Evolutionary conservation across 2,113 vertebrate species (phyloP).

Genomic region (Campylomormyrus tamandua): DNA sequence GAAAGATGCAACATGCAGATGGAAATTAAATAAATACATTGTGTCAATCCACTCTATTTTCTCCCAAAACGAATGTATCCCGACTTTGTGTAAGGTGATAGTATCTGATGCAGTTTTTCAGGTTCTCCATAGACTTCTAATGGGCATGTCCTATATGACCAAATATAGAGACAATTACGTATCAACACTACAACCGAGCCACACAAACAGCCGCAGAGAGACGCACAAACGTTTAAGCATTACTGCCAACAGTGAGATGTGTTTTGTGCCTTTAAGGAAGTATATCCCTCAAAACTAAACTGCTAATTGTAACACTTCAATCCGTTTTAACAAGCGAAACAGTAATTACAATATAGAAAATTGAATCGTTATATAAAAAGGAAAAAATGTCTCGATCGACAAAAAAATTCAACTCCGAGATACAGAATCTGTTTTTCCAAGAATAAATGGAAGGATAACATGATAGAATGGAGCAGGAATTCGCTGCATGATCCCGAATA

Average conservation of each 20-base stretch:
- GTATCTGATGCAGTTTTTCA: constrained; percentile 34
- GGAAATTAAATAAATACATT: constrained; percentile 86
- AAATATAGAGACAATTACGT: constrained; percentile 89
- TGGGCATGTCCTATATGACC: constrained; percentile 77
- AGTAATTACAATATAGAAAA: constrained; percentile 2
- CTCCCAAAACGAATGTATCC: constrained; percentile 69
- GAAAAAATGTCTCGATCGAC: neutral
- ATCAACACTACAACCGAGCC: constrained; percentile 96
- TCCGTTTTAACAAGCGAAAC: neutral
- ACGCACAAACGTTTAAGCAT: constrained; percentile 87
- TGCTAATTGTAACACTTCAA: constrained; percentile 30
- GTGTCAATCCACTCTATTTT: constrained; percentile 68
- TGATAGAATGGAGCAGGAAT: neutral
- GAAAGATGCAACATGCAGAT: constrained; percentile 84
- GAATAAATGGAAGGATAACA: neutral
- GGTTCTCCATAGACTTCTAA: constrained; percentile 84
- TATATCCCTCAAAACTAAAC: constrained; percentile 29
- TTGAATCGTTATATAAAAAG: constrained; percentile 1
- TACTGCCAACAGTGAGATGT: constrained; percentile 81
- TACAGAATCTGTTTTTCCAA: neutral
- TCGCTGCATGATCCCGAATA: neutral
- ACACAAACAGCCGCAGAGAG: constrained; percentile 95
- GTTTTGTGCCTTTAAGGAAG: constrained; percentile 81
- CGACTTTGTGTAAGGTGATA: constrained; percentile 77
- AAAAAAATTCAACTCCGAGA: neutral